Conservation (phyloP, 2,797 vertebrate genomes). For the Lemur catta region DNA sequence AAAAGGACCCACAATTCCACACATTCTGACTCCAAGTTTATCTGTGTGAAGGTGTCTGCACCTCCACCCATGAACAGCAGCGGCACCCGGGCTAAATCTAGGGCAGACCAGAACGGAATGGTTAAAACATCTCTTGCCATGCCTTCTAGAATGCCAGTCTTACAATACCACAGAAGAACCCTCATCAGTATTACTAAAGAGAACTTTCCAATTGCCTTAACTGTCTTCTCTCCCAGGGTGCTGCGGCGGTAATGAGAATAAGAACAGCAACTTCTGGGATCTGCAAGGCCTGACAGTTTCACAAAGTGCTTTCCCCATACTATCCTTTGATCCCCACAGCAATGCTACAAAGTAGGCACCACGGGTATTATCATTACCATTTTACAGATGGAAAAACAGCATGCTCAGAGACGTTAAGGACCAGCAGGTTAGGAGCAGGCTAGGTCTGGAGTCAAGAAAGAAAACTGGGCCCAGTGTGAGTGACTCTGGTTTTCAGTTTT, state of each 20-base stretch:
- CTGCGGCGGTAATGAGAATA: neutral
- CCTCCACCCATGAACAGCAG: neutral
- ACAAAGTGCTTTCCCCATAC: neutral
- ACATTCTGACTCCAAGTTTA: neutral
- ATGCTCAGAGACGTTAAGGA: neutral
- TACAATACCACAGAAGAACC: neutral
- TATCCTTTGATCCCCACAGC: neutral
- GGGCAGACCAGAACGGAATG: neutral
- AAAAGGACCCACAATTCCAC: neutral
- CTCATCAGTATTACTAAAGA: neutral
- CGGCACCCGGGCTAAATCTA: neutral
- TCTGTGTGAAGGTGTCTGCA: neutral
- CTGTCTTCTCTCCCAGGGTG: neutral
- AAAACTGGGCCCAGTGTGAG: neutral
- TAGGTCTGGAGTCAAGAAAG: neutral
- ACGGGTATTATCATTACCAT: neutral
- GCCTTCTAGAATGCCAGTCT: neutral
- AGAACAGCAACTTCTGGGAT: neutral
- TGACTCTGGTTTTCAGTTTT: neutral
- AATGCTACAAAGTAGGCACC: neutral
- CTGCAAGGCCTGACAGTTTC: neutral
- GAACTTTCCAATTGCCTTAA: neutral
- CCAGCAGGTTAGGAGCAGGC: neutral
- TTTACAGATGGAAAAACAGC: constrained; percentile 5
- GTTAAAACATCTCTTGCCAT: neutral